Percentiles rank a stretch among this genome's conserved stretches.
phyloP scores from a whole-genome alignment of 2,797 vertebrate species.

The Propithecus perrieri region DNA sequence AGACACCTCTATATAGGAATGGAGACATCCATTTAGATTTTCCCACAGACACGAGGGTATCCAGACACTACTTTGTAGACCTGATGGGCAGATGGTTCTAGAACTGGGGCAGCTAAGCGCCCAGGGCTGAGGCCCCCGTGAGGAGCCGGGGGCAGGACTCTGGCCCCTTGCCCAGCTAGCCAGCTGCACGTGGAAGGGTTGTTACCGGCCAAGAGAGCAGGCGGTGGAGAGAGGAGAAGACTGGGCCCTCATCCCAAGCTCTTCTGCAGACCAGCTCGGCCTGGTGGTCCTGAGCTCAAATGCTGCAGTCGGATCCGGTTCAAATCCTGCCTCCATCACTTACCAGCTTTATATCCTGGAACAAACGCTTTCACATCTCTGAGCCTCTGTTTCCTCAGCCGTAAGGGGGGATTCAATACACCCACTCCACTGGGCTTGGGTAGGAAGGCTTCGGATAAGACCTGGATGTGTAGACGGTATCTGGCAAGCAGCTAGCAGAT shows the following conservation, averaged over 20 bases:
- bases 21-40: background rate
- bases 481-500: background rate
- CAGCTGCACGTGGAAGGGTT: background rate
- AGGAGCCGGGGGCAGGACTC: background rate
- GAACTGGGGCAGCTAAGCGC: background rate
- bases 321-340: background rate
- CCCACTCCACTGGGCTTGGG: background rate
- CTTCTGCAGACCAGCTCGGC: background rate
- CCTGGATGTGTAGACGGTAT: background rate
- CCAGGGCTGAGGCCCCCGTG: background rate
- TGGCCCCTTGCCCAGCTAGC: background rate
- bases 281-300: background rate
- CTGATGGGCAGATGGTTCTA: background rate
- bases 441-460: background rate
- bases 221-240: background rate
- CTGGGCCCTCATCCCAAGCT: accelerated
- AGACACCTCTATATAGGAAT: background rate
- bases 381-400: background rate
- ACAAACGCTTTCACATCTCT: background rate
- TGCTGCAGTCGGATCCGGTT: background rate
- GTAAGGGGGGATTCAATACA: background rate
- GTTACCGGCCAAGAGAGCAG: background rate
- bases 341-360: background rate
- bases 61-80: background rate
- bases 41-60: background rate